phyloP scores from a whole-genome alignment of 2,888 invertebrate species.

The Taenaris catops region DNA sequence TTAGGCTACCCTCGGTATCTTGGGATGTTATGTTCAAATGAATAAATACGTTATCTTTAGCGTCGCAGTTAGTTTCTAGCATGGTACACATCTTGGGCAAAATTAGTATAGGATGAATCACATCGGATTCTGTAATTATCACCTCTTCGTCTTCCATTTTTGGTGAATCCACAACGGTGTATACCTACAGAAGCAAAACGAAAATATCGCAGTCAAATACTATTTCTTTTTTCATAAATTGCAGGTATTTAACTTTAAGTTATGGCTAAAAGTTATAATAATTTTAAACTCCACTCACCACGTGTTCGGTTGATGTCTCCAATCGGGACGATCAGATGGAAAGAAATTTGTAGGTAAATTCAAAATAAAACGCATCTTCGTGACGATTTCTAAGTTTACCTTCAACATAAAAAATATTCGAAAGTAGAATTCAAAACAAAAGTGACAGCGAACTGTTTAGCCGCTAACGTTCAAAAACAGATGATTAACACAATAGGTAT shows the following conservation, averaged over 20 bases:
- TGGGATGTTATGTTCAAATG: conserved; percentile 49
- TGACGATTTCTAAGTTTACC: neutral
- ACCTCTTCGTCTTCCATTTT: conserved; percentile 47
- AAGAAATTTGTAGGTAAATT: conserved; percentile 37
- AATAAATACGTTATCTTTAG: conserved; percentile 51
- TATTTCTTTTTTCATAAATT: conserved; percentile 21
- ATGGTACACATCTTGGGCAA: conserved; percentile 55
- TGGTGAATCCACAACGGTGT: too few species aligned
- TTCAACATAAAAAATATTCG: conserved; percentile 3
- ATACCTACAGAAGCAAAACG: conserved; percentile 18
- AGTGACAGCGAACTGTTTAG: too few species aligned
- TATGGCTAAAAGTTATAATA: neutral
- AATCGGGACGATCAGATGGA: conserved; percentile 13
- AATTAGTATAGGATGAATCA: conserved; percentile 48
- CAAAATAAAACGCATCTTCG: conserved; percentile 8
- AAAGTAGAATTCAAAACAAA: too few species aligned
- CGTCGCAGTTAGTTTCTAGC: conserved; percentile 45
- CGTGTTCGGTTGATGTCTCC: conserved; percentile 40
- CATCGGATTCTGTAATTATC: conserved; percentile 30
- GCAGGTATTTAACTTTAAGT: conserved; percentile 18
- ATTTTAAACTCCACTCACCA: conserved; percentile 46
- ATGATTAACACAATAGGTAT: too few species aligned
- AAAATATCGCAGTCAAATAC: neutral
- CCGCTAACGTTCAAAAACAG: too few species aligned
- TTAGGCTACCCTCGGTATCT: conserved; percentile 50